These are phyloP conservation scores for Oasisia sp. DNA, from an alignment of 2,888 invertebrate species.

Conservation along the genomic window DNA sequence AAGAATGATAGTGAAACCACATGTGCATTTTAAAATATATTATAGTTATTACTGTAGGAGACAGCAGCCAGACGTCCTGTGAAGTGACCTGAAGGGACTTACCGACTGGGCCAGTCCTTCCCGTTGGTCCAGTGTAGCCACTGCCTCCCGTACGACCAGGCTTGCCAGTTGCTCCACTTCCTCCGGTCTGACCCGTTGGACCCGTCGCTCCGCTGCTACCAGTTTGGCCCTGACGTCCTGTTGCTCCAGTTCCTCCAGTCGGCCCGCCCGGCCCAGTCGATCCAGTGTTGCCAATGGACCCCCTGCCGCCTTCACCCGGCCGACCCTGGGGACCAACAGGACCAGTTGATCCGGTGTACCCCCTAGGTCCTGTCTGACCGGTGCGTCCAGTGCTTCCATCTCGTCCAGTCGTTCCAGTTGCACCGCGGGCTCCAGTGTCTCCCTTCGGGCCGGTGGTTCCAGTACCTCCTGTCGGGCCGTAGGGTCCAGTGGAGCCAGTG, in stretches of 20 bases:
- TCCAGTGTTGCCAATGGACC: slow-evolving; percentile 44
- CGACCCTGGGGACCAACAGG: not conserved
- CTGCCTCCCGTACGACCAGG: slow-evolving; percentile 26
- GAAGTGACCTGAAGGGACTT: not conserved
- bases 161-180: slow-evolving; percentile 28
- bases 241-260: slow-evolving; percentile 29
- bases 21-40: not conserved
- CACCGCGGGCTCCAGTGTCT: slow-evolving; percentile 30
- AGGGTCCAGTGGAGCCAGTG: not conserved
- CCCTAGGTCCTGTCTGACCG: not conserved
- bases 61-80: not conserved
- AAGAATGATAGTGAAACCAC: too few relatives aligned
- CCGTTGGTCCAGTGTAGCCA: slow-evolving; percentile 12
- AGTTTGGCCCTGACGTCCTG: slow-evolving; percentile 26
- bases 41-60: not conserved
- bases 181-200: slow-evolving; percentile 20
- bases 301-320: slow-evolving; percentile 40
- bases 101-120: not conserved
- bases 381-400: not conserved
- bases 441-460: slow-evolving; percentile 70
- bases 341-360: slow-evolving; percentile 23
- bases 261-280: slow-evolving; percentile 27
- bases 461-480: slow-evolving; percentile 30
- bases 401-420: slow-evolving; percentile 26
- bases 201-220: slow-evolving; percentile 26